Base-by-base conservation (phyloP, 2,797 vertebrate species). In the Cyclura pinguis region DNA sequence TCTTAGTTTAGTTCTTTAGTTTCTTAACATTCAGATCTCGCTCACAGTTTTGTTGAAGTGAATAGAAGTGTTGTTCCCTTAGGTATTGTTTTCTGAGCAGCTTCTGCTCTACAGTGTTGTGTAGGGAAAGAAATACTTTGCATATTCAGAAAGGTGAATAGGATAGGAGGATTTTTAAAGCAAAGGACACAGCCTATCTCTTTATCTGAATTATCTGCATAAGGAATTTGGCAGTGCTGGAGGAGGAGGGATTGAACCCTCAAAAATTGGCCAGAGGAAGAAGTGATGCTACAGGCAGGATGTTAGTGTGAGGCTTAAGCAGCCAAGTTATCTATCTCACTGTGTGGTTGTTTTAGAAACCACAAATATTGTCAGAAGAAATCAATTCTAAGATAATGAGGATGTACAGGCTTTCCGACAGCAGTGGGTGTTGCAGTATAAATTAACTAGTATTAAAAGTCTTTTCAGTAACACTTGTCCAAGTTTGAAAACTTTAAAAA, bases 401-500 rank as follows among this genome's bases (percentile, higher is more conserved):
- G 92, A 94, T 89, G 78, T 92, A 88, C 92, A 76, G 87, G 47
- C 72, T 16, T 92, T 35, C 57, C 22, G 55, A 38, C 81, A 89
- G 24, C 91, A 92, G 84, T 94, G 94, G 93, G 78, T 62, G 76
- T 91, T 93, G 29, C 74, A 84, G 86, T 64, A 93, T 91, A 95
- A 95, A 93, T 90, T 89, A 89, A 72, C 78, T 78, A 86, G 59
- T 84, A 92, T 67, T 83, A 83, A 89, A 86, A 92, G 67, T 59
- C 20, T 94, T 91, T 86, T 77, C 14, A 27, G 85, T 74, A 84
- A 94, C 85, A 92, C 82, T 92, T 89, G 67, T 74, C 83, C 85
- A 88, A 88, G 0, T 0, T 87, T 93, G 92, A 90, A 94, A 90
- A 81, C 69, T 92, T 93, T 47, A 38, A 80, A 0, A 85, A 93